Evolutionary conservation across 2,888 invertebrate genomes (phyloP), one percentile per base, ranked within the genome.

Genomic region (Lasioglossum figueresi): DNA sequence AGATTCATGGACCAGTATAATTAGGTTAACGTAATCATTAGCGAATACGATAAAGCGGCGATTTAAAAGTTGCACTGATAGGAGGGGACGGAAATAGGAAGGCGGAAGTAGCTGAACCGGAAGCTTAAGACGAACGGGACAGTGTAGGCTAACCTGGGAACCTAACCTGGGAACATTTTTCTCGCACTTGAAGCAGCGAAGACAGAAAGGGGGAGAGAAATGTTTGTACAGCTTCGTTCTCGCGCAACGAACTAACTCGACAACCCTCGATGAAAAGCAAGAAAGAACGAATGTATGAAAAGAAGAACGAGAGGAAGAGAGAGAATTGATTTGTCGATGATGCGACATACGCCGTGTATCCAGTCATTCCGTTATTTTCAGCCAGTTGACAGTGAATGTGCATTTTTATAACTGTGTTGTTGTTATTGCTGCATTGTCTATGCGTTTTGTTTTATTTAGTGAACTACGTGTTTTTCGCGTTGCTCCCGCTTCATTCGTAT

Each of bases 331-430:
- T 74, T 68, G 68, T 37, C 37, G 23, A 40, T 31, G 34, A 79
- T 76, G 70, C 76, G 48, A 37, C 74, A 63, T 63, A 63, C 56
- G 56, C 72, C 72, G 68, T 48, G 83, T 83, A 83, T 37, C 83
- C 87, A 85, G 87, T 85, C 89, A 91, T 91, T 89, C 91, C 89
- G 85, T 87, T 83, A 86, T 79, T 81, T 88, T 81, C 82, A 84
- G 80, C 85, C 81, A 82, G 81, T 82, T 83, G 84, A 88, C 88
- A 78, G 80, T 48, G 74, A 84, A 74, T 87, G 70, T 88, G 86
- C 86, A 91, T 93, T 92, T 93, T 93, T 93, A 82, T 93, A 92
- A 91, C 89, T 91, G 87, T 93, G 63, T 92, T 92, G 82, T 90
- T 91, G 92, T 90, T 92, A 88, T 92, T 89, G 90, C 90, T 91